Base-by-base conservation (phyloP, 2,888 invertebrate species). In the Sclerodermus sp. region DNA sequence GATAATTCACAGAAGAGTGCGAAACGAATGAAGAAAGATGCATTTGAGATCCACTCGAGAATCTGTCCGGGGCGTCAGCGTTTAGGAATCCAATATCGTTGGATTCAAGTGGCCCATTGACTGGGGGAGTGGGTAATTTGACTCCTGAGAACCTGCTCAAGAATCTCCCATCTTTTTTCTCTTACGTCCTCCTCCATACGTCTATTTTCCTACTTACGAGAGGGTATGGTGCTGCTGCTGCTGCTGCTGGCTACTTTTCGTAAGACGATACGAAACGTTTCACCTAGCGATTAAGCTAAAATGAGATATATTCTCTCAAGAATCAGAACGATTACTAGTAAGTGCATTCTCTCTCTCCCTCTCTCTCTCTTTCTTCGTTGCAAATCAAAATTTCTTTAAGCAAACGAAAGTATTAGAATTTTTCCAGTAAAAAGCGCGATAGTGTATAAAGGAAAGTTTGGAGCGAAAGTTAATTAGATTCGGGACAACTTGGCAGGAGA, bases 51-150 rank as follows among this genome's bases (percentile, higher is more conserved):
- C 12, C 45, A 40, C 6, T 42, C 37, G 15, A 16, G 10, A 15
- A 42, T n/a, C 45, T 15, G 37, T 55, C 46, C 55, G 55, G 54
- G 57, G 60, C 63, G 58, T 62, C 68, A 66, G 55, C 64, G 64
- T 69, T 70, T 62, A 64, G 68, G 71, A 73, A 72, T 72, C 67
- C 68, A 71, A 72, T 73, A 72, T 69, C 58, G 64, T 42, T 53
- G 57, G 48, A 60, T 58, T 52, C 52, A 56, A 60, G 62, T 58
- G 61, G 47, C 30, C 40, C 34, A 40, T 52, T 17, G 45, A 18
- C 41, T 39, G 44, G 37, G 54, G 55, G 56, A 57, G 56, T 45
- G 58, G 59, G 74, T 72, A 74, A 74, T 68, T 67, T 67, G 72
- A 73, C 66, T 67, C 68, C 55, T 53, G 46, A 54, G 55, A 57